phyloP scores from a whole-genome alignment of 2,797 vertebrate species.

The Hemitrygon akajei region DNA sequence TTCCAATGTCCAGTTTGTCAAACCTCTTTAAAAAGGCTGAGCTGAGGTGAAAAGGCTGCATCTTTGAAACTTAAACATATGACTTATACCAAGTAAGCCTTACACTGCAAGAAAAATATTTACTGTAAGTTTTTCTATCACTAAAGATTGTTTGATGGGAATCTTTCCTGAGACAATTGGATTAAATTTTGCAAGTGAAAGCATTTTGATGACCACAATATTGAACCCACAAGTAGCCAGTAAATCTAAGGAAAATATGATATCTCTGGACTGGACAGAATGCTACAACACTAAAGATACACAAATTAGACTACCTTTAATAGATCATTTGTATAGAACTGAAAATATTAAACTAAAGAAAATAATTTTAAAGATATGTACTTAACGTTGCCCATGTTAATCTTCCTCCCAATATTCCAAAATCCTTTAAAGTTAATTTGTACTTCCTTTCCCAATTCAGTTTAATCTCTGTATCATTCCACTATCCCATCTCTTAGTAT shows the following conservation, averaged over 20 bases:
- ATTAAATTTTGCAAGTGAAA: background rate
- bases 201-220: constrained; percentile 1
- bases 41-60: background rate
- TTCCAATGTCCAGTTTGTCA: background rate
- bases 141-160: background rate
- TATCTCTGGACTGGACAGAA: background rate
- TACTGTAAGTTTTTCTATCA: background rate
- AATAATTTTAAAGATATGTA: background rate
- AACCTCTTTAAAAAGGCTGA: background rate
- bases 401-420: background rate
- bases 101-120: background rate
- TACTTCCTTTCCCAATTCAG: background rate
- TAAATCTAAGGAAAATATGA: background rate
- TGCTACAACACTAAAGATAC: background rate
- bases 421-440: background rate
- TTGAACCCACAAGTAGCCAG: background rate
- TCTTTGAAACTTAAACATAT: background rate
- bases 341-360: background rate
- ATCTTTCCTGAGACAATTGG: background rate
- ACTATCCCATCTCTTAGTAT: background rate
- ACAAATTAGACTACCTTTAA: background rate
- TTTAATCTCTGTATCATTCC: background rate
- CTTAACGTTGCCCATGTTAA: background rate
- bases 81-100: background rate
- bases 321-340: background rate